These are phyloP conservation scores for Alosa sapidissima DNA, from an alignment of 2,797 vertebrate species.

Conservation along the genomic window DNA sequence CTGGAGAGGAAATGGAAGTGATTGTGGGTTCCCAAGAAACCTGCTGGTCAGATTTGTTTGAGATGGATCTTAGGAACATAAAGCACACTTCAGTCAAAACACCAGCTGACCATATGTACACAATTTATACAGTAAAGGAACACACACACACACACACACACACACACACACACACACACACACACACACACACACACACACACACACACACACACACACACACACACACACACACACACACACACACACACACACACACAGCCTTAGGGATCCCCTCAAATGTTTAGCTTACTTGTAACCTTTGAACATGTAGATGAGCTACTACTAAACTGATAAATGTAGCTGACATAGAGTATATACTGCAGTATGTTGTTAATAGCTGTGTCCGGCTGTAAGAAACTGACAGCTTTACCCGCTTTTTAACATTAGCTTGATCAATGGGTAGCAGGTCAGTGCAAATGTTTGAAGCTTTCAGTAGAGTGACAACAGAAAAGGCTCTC, in stretches of 20 bases:
- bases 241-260: conserved; percentile 28
- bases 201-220: conserved; percentile 51
- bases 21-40: neutral
- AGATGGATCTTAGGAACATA: neutral
- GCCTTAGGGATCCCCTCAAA: neutral
- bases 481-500: conserved; percentile 60
- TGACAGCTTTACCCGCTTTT: neutral
- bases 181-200: neutral
- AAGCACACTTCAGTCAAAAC: conserved; percentile 5
- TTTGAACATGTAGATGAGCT: neutral
- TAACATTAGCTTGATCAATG: conserved; percentile 58
- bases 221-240: conserved; percentile 49
- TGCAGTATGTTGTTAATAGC: neutral
- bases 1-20: neutral
- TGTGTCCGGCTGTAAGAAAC: neutral
- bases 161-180: neutral
- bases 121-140: neutral
- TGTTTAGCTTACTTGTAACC: neutral
- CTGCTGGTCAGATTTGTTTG: neutral
- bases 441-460: conserved; percentile 61
- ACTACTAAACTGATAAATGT: neutral
- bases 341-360: neutral
- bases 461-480: conserved; percentile 60
- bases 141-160: neutral
- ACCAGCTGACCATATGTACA: neutral